Conservation (phyloP, 2,888 invertebrate genomes). For the Philonicus albiceps region DNA sequence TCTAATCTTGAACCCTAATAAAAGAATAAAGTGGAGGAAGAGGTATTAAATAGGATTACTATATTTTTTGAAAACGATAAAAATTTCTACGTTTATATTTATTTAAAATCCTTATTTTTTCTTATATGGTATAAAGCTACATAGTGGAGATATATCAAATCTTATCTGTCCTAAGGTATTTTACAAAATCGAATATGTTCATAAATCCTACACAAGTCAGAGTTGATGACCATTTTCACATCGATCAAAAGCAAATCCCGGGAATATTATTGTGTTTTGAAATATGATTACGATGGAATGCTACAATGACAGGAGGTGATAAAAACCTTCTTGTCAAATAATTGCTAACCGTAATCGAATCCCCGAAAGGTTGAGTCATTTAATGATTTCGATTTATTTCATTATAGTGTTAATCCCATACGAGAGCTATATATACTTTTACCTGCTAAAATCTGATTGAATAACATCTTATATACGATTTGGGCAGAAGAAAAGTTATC, state of each 20-base stretch:
- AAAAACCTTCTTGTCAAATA: not conserved
- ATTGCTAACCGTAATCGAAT: constrained; percentile 9
- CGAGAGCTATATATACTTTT: not conserved
- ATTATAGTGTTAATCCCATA: constrained; percentile 13
- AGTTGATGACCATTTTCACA: not conserved
- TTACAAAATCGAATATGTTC: not conserved
- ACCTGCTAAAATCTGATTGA: not conserved
- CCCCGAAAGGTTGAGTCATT: not conserved
- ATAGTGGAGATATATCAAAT: no score
- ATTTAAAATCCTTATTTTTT: no score
- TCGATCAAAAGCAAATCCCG: not conserved
- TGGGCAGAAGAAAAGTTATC: not conserved
- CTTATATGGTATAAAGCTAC: no score
- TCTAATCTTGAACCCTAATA: no score
- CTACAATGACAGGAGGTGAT: not conserved
- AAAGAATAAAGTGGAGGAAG: no score
- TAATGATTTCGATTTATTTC: constrained; percentile 29
- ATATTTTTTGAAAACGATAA: no score
- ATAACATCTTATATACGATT: not conserved
- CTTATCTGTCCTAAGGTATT: not conserved
- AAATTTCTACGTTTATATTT: no score
- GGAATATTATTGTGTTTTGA: not conserved
- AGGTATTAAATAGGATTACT: no score
- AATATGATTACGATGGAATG: not conserved
- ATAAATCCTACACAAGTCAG: not conserved